A percentile compares a stretch with the other conserved stretches of the same genome.
Evolutionary conservation across 2,113 vertebrate species (phyloP).

Genomic region (Apodemus sylvaticus): DNA sequence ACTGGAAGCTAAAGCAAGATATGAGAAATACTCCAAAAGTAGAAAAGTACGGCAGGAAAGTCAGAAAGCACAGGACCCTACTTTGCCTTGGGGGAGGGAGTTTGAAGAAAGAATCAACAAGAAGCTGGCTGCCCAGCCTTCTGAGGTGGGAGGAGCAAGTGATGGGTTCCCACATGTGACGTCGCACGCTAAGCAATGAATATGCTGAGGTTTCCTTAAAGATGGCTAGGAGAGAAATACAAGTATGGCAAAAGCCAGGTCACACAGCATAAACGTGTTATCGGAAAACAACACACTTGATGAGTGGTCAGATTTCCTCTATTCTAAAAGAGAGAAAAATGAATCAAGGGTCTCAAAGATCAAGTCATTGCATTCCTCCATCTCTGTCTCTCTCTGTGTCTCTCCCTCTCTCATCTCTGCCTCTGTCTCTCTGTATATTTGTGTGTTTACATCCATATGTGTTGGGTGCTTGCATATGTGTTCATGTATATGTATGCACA

Average conservation of each 20-base stretch:
- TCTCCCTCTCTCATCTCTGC: not conserved
- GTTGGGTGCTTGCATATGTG: not conserved
- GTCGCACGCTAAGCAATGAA: slow-evolving; percentile 67
- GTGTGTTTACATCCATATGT: not conserved
- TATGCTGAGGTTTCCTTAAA: slow-evolving; percentile 65
- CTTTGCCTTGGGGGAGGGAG: not conserved
- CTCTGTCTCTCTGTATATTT: not conserved
- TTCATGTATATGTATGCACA: too few relatives aligned
- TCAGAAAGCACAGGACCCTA: not conserved
- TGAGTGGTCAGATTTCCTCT: not conserved
- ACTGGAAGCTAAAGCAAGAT: not conserved
- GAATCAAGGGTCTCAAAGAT: not conserved
- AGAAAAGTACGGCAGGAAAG: not conserved
- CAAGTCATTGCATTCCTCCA: not conserved
- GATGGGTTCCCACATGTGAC: slow-evolving; percentile 53
- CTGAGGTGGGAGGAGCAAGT: slow-evolving; percentile 45
- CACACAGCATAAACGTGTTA: not conserved
- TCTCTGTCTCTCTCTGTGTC: not conserved
- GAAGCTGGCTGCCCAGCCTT: slow-evolving; percentile 54
- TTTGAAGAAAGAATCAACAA: not conserved
- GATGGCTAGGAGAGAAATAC: slow-evolving; percentile 66
- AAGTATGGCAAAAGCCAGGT: slow-evolving; percentile 25
- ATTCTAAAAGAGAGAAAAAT: slow-evolving; percentile 19
- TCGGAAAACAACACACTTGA: not conserved
- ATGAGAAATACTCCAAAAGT: not conserved